Evolutionary conservation across 2,797 vertebrate genomes (phyloP).

Genomic region (Selene dorsalis): DNA sequence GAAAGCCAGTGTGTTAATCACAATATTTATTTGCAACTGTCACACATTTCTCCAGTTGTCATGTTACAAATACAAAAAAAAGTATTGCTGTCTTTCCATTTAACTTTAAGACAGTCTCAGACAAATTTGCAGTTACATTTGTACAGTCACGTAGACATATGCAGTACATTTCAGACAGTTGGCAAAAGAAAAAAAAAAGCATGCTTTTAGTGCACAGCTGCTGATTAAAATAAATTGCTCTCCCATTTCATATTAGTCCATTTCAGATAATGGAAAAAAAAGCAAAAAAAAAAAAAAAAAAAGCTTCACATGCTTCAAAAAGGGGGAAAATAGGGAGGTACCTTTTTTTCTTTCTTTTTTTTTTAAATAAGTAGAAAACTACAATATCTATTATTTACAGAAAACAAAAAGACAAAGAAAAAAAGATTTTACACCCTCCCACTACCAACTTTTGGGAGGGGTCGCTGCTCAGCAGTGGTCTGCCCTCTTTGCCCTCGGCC

Average conservation of each 20-base stretch:
- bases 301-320: conserved; percentile 31
- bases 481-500: conserved; percentile 88
- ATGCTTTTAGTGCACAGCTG: conserved; percentile 43
- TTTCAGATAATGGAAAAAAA: conserved; percentile 32
- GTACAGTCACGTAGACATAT: conserved; percentile 31
- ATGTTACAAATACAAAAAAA: conserved; percentile 33
- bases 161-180: conserved; percentile 7
- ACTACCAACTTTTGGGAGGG: conserved; percentile 88
- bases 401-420: conserved; percentile 44
- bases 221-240: conserved; percentile 61
- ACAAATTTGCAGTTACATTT: conserved; percentile 40
- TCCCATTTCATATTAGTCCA: conserved; percentile 47
- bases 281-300: conserved; percentile 12
- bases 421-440: conserved; percentile 83
- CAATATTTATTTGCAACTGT: conserved; percentile 75
- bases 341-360: conserved; percentile 1
- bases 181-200: conserved; percentile 1
- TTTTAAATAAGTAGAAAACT: conserved; percentile 70
- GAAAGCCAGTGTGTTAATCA: conserved; percentile 15
- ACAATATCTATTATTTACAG: conserved; percentile 73
- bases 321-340: conserved; percentile 34
- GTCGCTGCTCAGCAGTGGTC: conserved; percentile 80
- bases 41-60: conserved; percentile 53
- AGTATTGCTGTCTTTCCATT: conserved; percentile 26
- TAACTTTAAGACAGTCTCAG: conserved; percentile 21